Base-by-base conservation (phyloP, 2,888 invertebrate genomes). In the Clostera curtula region DNA sequence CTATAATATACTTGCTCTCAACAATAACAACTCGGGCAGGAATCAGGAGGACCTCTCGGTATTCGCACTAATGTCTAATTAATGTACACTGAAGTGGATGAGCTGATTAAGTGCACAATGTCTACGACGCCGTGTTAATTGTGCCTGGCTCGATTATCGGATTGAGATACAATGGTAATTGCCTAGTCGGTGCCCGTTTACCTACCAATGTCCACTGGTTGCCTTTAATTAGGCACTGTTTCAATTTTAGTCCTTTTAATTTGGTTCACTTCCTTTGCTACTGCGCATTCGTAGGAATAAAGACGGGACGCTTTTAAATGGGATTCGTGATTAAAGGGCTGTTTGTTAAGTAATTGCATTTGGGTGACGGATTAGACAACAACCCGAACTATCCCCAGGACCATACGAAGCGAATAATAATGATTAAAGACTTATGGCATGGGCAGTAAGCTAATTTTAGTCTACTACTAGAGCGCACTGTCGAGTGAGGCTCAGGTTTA, bases 91-190 rank as follows among this genome's bases (percentile, higher is more conserved):
- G 56, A 60, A 65, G 60, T 60, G 50, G 53, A 58, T 60, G 57
- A 59, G 60, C 61, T 61, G 57, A 66, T 68, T 70, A 63, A 59
- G 60, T 56, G 60, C 67, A 70, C 68, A 67, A 65, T 63, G 56
- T 62, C 45, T 50, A 54, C 56, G 49, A 57, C 61, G 62, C 65
- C 51, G 49, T 56, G 68, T 68, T 73, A 69, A 74, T 73, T 69
- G 59, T 59, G 50, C 53, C 50, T 55, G 43, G 40, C 56, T 43
- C 51, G 53, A 57, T 62, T 56, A 64, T 64, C 59, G 49, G 60
- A 62, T 63, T 55, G 47, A 61, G 60, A 58, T 62, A 56, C 49
- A 43, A 50, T 51, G 54, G 54, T 65, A 65, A 64, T 62, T 61
- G 53, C 47, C 47, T 41, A 38, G 40, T 49, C 41, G 45, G 45